Base-by-base conservation (phyloP, 1,140 invertebrate genomes). In the Phthorimaea operculella region DNA sequence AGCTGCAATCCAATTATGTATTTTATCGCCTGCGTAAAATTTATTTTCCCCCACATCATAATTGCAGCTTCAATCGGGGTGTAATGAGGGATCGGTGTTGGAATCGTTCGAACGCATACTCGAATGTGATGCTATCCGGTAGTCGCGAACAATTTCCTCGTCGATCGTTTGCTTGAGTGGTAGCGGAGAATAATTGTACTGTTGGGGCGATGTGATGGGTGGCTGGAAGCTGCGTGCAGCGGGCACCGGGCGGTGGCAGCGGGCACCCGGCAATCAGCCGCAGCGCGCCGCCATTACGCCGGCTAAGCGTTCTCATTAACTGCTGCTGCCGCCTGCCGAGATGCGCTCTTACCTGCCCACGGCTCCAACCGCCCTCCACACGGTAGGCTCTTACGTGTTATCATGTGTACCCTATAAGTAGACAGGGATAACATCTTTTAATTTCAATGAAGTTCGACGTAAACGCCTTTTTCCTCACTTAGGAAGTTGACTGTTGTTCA, bases 251-350 rank as follows among this genome's bases (percentile, higher is more conserved):
- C 21, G 6, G 21, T 28, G 21, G 21, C 21, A 48, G 56, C 51
- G 48, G 51, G 60, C 51, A 64, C 51, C 58, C 64, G 59, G 66
- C 65, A 74, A 72, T 78, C 73, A 74, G 54, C 21, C 18, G 48
- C 48, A 9, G 21, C 48, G 33, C 57, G 52, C 59, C 61, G 62
- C 64, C 58, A 74, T 79, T 74, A 73, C 57, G 51, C 54, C 18
- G 54, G 63, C 63, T 70, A 76, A 75, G 64, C 68, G 70, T 61
- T 69, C 68, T 70, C 68, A 72, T 73, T 76, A 70, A 62, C 58
- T 52, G 52, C 56, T 18, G 51, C 57, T 58, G 56, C 63, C 60
- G 58, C 57, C 54, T 55, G 54, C 54, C 55, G 34, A 39, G 55
- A 54, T 58, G 57, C 51, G 36, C 59, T 42, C 17, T 8, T 48